Evolutionary conservation across 2,888 invertebrate species (phyloP), one percentile per base, ranked within the genome.

Genomic region (Lepidocyrtinus sp.): DNA sequence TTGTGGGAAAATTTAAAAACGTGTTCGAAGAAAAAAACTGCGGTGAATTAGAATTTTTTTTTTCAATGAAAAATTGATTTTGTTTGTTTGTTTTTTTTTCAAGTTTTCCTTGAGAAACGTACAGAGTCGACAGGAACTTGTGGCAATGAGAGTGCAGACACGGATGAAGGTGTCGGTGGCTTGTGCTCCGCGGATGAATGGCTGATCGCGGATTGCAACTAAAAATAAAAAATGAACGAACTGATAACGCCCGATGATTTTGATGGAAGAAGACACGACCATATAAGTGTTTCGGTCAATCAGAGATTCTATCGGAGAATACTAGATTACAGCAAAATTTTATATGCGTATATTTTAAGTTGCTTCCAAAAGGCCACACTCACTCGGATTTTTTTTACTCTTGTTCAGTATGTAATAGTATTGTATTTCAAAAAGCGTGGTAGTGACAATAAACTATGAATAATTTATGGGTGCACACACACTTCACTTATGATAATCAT

Each of bases 81-180:
- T n/a, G n/a, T 64, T 59, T 21, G 27, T 71, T 55, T 50, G 3
- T 19, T 63, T 61, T 62, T 22, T 27, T 25, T 55, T 59, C 59
- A 59, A 59, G 59, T 59, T 21, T 59, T 59, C 59, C 59, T 59
- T 59, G 59, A 63, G 26, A 65, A 82, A 90, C 92, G 91, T 86
- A 93, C 94, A 76, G 94, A 93, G 89, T 93, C 93, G 87, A 93
- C 92, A 83, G 94, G 93, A 88, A 93, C 94, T 92, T 95, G 95
- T 83, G 95, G 94, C 81, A 96, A 90, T 73, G 95, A 95, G 61
- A 94, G 93, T 70, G 94, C 93, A 7, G 95, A 94, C 82, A 90
- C 89, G 82, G 89, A 89, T 21, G 92, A 90, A 19, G 92, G 90
- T 72, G 90, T 90, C 25, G 90, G 89, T 15, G 91, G 90, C 85